Evolutionary conservation across 2,113 vertebrate genomes (phyloP), one percentile per base, ranked within the genome.

Genomic region (Carettochelys insculpta): DNA sequence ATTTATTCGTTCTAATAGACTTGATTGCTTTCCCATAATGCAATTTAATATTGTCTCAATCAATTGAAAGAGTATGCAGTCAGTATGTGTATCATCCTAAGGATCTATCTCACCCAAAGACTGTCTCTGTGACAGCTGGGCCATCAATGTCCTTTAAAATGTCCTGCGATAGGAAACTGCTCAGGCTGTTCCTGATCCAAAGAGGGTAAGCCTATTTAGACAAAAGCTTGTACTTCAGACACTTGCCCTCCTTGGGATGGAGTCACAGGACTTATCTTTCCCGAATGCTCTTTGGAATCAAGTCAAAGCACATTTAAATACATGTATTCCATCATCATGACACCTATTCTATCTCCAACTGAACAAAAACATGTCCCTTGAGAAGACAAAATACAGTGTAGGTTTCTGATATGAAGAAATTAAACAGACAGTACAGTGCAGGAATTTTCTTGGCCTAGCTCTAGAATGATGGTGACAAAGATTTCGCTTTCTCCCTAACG

Each of bases 361-460:
- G 88, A 84, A 88, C 16, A 88, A 84, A 92, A 83, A 27, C 50
- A 31, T 31, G 53, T 52, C 88, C 91, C 50, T 41, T 73, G 80
- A 56, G 31, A 48, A 29, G 19, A 51, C 3, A 75, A 71, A 11
- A 38, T 48, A 51, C 29, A 3, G 17, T 58, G 25, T 81, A 52
- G 85, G 31, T 73, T 93, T 83, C 27, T 79, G 86, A 80, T 1
- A 1, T 65, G 56, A 90, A 68, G 73, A 90, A 90, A 91, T 83
- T 80, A 73, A 41, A 73, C 27, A 86, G 82, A 61, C 86, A 89
- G 51, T 25, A 77, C 8, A 65, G 31, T 17, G n/a, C 14, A 77
- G 89, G 94, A 83, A 93, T 94, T 92, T 80, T 85, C 87, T 86
- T 95, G 90, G 80, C 75, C 92, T 84, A 91, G 95, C 79, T 34